Percentiles rank a stretch among this genome's conserved stretches.
Evolutionary conservation across 2,888 invertebrate species (phyloP).

Genomic region (Ceriagrion tenellum): DNA sequence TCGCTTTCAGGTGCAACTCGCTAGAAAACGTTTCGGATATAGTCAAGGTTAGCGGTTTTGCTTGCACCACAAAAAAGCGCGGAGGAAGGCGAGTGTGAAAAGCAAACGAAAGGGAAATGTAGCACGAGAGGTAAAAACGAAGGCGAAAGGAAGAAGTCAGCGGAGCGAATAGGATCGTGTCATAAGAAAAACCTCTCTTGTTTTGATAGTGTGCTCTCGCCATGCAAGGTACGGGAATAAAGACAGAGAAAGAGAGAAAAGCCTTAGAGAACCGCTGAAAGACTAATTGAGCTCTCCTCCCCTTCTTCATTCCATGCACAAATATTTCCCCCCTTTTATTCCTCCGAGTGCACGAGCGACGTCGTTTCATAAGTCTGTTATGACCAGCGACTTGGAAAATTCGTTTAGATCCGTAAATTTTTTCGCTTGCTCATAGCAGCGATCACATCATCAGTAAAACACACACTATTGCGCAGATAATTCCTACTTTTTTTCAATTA

Average conservation of each 20-base stretch:
- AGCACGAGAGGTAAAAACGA: not conserved
- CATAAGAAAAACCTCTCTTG: constrained; percentile 7
- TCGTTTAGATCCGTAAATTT: not conserved
- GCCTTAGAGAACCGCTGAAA: not conserved
- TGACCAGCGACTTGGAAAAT: not conserved
- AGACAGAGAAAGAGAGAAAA: not conserved
- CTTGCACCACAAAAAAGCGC: not conserved
- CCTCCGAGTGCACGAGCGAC: not conserved
- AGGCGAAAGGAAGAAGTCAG: constrained; percentile 14
- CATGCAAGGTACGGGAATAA: not conserved
- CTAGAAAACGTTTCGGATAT: not conserved
- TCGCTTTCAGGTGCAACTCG: not conserved
- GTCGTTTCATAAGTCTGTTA: not conserved
- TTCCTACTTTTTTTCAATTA: no score
- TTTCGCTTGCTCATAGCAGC: not conserved
- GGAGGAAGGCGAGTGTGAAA: not conserved
- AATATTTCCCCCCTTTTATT: no score
- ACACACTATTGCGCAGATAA: not conserved
- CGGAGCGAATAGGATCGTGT: not conserved
- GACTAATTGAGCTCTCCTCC: not conserved
- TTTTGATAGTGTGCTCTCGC: not conserved
- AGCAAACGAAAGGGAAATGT: constrained; percentile 15
- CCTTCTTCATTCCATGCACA: no score
- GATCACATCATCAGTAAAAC: not conserved
- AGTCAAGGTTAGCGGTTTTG: not conserved